A percentile compares a stretch with the other conserved stretches of the same genome.
Conservation (phyloP, 2,797 vertebrate genomes). For the Ptychadena robeensis region DNA sequence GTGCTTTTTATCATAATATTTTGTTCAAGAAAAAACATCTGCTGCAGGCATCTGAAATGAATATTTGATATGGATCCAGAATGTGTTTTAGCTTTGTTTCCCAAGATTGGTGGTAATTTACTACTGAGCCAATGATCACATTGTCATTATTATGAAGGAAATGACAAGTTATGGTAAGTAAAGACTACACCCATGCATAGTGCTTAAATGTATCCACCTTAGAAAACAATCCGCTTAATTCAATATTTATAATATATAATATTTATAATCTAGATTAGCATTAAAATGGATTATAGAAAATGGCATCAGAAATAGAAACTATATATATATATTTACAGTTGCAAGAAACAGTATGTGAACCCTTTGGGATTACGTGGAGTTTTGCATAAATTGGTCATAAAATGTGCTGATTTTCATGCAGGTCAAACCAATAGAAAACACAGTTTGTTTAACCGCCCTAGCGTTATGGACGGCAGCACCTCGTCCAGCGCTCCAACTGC, state of each 20-base stretch:
- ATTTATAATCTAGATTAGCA: neutral
- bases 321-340: too few species aligned
- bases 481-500: too few species aligned
- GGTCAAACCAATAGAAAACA: too few species aligned
- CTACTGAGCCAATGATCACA: slow-evolving; percentile 54
- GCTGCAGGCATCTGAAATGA: slow-evolving; percentile 65
- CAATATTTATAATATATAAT: neutral
- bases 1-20: slow-evolving; percentile 46
- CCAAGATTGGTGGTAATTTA: slow-evolving; percentile 45
- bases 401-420: too few species aligned
- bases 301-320: too few species aligned
- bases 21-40: slow-evolving; percentile 66
- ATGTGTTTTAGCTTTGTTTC: slow-evolving; percentile 61
- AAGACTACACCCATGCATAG: slow-evolving; percentile 19
- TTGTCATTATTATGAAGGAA: slow-evolving; percentile 56
- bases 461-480: too few species aligned
- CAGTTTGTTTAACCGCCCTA: too few species aligned
- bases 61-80: slow-evolving; percentile 66
- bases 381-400: too few species aligned
- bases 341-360: too few species aligned
- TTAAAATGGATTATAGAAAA: too few species aligned
- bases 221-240: neutral
- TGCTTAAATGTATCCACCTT: neutral
- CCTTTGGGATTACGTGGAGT: too few species aligned
- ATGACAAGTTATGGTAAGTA: slow-evolving; percentile 10